These are phyloP conservation scores for Cardiocondyla obscurior DNA, from an alignment of 1,140 invertebrate genomes.

Conservation along the genomic window DNA sequence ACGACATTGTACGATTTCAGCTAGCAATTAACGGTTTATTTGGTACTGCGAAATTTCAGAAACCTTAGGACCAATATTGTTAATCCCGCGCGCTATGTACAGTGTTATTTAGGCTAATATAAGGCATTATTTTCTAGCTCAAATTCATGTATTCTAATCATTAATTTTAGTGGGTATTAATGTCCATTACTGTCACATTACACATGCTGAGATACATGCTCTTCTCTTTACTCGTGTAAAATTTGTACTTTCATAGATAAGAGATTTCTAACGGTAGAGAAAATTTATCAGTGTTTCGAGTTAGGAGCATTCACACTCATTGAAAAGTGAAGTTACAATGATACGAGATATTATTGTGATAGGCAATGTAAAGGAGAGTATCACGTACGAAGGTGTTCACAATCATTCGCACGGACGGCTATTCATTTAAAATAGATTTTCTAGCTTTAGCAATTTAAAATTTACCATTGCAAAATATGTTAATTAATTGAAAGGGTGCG, in stretches of 20 bases:
- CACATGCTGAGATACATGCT: slow-evolving; percentile 10
- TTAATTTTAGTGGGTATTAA: slow-evolving; percentile 50
- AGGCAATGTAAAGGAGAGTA: slow-evolving; percentile 12
- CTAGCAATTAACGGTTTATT: slow-evolving; percentile 34
- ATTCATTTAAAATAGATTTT: background rate
- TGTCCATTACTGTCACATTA: slow-evolving; percentile 39
- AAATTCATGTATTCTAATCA: slow-evolving; percentile 24
- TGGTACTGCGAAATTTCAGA: slow-evolving; percentile 20
- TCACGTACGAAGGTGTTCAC: background rate
- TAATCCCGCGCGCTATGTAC: slow-evolving; percentile 54
- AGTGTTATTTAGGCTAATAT: slow-evolving; percentile 55
- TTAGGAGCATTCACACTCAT: slow-evolving; percentile 62
- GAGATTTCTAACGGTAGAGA: slow-evolving; percentile 61
- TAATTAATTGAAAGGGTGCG: background rate
- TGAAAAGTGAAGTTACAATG: slow-evolving; percentile 42
- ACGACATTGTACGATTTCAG: slow-evolving; percentile 10
- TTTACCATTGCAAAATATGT: background rate
- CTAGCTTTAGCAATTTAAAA: background rate
- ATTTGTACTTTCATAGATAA: slow-evolving; percentile 77
- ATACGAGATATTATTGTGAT: background rate
- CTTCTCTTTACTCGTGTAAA: slow-evolving; percentile 50
- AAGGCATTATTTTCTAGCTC: slow-evolving; percentile 44
- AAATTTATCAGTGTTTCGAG: slow-evolving; percentile 60
- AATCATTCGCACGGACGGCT: background rate
- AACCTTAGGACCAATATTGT: slow-evolving; percentile 60